Base-by-base conservation (phyloP, 2,797 vertebrate species). In the Decapterus maruadsi region DNA sequence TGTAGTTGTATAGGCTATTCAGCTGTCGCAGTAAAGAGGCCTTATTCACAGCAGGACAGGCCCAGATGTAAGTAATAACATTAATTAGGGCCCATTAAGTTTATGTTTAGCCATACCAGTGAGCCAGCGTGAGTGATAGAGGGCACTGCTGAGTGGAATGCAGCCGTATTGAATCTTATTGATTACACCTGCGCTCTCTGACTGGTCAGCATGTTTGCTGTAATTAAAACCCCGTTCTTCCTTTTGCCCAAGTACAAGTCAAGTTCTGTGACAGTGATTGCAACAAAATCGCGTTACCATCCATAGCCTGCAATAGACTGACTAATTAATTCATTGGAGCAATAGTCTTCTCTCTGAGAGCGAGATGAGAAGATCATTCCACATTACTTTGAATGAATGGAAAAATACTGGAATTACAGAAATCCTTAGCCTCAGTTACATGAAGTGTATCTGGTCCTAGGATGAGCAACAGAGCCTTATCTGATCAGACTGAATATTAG, bases 51-150 rank as follows among this genome's bases (percentile, higher is more conserved):
- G 69, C 55, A 63, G 58, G 20, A 50, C 10, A 16, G n/a, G 6
- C 53, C 57, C 77, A 62, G 50, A 42, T 70, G 40, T 64, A 11
- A 38, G 14, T 68, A 54, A 68, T 22, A 12, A 20, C 59, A 29
- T 43, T 55, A 55, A 43, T 63, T 55, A 61, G 36, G 56, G 40
- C 54, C 34, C 34, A 46, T 58, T 54, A 19, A 4, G 17, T 69
- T 36, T 22, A 62, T 57, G 38, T 40, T 68, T 46, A 71, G 31
- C 54, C 29, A 14, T 8, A 56, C 1, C 22, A 5, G 8, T 16
- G 63, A 62, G 22, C 14, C 16, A 22, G 38, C 20, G 36, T n/a
- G 42, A 59, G 19, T 38, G n/a, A 68, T 1, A 46, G 26, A 19
- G 17, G 16, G 31, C 31, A 43, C n/a, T 12, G 2, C 40, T 42